These are phyloP conservation scores for Craseonycteris thonglongyai DNA, from an alignment of 2,113 vertebrate genomes.

Conservation along the genomic window DNA sequence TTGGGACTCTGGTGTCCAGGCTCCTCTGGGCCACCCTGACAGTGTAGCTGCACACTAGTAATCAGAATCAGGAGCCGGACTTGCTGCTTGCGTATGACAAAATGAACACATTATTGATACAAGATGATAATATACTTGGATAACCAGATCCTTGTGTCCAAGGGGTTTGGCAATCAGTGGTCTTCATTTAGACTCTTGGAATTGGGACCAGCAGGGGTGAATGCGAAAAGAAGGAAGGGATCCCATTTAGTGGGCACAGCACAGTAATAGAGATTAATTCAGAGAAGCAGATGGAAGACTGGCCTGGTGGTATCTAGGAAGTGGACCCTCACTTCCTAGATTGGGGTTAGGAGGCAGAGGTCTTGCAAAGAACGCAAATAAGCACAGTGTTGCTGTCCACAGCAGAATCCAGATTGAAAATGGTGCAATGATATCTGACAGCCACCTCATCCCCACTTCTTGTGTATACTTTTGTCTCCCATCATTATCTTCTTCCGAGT, in stretches of 20 bases:
- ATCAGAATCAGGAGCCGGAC: neutral
- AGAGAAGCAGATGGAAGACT: neutral
- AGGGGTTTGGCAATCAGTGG: neutral
- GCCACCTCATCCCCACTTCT: rapidly evolving
- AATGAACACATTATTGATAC: neutral
- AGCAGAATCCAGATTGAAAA: neutral
- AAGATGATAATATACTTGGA: neutral
- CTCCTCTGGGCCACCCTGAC: neutral
- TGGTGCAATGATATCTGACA: neutral
- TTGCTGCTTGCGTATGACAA: neutral
- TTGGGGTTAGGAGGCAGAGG: neutral
- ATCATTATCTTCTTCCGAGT: neutral
- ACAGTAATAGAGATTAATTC: neutral
- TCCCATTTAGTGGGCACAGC: neutral
- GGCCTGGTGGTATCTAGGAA: too few species aligned
- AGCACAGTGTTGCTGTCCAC: neutral
- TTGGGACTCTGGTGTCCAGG: neutral
- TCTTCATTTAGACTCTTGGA: neutral
- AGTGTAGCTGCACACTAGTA: neutral
- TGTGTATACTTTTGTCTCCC: neutral
- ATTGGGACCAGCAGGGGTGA: neutral
- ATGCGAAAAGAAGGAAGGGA: neutral
- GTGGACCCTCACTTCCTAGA: neutral
- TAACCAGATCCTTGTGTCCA: neutral
- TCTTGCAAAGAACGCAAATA: neutral